A percentile compares a stretch with the other conserved stretches of the same genome.
Conservation (phyloP, 2,113 vertebrate species). For the Etia nguti region DNA sequence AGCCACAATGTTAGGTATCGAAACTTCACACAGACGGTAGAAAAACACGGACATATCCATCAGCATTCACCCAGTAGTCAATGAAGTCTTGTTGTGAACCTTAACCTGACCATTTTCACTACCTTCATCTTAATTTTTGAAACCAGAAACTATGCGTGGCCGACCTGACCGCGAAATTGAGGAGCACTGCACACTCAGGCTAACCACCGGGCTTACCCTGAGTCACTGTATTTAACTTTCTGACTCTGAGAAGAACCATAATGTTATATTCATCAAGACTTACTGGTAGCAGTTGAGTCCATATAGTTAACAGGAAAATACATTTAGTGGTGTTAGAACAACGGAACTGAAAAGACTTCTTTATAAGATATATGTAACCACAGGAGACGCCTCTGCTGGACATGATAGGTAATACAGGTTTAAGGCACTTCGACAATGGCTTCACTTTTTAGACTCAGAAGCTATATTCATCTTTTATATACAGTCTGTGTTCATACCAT, state of each 20-base stretch:
- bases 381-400: not conserved
- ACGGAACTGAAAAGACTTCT: not conserved
- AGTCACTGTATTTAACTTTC: not conserved
- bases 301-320: not conserved
- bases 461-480: not conserved
- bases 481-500: not conserved
- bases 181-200: not conserved
- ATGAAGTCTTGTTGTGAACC: accelerated
- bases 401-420: not conserved
- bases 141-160: not conserved
- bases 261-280: not conserved
- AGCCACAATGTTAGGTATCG: not conserved
- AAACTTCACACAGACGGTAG: not conserved
- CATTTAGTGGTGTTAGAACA: not conserved
- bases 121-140: not conserved
- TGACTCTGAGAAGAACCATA: accelerated
- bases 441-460: not conserved
- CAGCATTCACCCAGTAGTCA: not conserved
- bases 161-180: accelerated
- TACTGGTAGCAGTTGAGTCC: not conserved
- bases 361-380: not conserved
- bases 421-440: not conserved
- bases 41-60: not conserved
- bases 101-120: not conserved
- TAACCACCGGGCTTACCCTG: accelerated